Evolutionary conservation across 1,140 invertebrate species (phyloP).

Genomic region (Bombus soroeensis): DNA sequence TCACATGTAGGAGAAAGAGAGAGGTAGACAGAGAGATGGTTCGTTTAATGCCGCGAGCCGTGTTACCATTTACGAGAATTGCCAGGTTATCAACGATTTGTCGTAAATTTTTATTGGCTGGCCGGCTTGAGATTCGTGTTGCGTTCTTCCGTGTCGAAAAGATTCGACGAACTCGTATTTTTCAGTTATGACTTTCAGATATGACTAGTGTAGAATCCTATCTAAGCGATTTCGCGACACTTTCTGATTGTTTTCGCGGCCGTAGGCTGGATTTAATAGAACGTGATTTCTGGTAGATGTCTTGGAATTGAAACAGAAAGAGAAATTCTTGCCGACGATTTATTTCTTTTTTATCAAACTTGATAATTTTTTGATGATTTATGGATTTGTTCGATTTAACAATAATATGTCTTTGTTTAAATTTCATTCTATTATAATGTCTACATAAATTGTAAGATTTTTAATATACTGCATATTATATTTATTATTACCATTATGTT

Average conservation of each 20-base stretch:
- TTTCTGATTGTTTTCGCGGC: neutral
- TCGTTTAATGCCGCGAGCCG: neutral
- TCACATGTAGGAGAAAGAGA: neutral
- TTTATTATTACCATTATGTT: too few relatives aligned
- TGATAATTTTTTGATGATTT: too few relatives aligned
- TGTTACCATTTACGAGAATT: slow-evolving; percentile 28
- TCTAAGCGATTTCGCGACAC: neutral
- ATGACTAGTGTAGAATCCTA: neutral
- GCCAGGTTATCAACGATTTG: slow-evolving; percentile 26
- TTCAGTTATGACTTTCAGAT: too few relatives aligned
- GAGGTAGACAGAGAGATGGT: too few relatives aligned
- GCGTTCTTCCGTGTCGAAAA: neutral
- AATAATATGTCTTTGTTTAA: neutral
- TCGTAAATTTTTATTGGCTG: slow-evolving; percentile 30
- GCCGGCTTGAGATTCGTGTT: neutral
- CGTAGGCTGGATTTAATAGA: too few relatives aligned
- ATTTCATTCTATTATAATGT: neutral
- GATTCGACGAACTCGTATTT: slow-evolving; percentile 28
- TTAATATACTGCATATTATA: neutral
- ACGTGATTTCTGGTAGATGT: too few relatives aligned
- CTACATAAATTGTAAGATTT: neutral
- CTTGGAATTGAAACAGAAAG: too few relatives aligned
- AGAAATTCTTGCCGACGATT: too few relatives aligned
- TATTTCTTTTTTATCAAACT: too few relatives aligned
- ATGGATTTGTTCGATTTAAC: neutral